phyloP scores from a whole-genome alignment of 2,888 invertebrate species.

The Oligia strigilis region DNA sequence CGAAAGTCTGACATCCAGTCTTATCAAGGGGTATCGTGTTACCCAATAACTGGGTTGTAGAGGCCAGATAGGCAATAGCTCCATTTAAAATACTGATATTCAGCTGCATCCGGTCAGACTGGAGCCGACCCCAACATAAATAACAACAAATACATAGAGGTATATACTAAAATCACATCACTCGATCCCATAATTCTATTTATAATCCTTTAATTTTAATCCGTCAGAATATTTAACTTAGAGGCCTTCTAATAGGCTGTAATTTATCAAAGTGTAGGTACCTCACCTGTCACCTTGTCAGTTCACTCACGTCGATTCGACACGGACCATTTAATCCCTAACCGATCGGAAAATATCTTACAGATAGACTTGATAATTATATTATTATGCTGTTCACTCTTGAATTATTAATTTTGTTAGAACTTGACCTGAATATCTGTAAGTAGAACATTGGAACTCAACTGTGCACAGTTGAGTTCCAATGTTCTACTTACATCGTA shows the following conservation, averaged over 20 bases:
- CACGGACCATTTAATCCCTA: slow-evolving; percentile 46
- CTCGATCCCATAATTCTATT: not conserved
- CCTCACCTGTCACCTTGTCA: slow-evolving; percentile 19
- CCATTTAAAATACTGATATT: too few species aligned
- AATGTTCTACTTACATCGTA: too few species aligned
- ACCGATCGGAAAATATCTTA: slow-evolving; percentile 59
- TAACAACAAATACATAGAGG: too few species aligned
- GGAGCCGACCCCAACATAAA: too few species aligned
- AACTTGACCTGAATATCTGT: slow-evolving; percentile 21
- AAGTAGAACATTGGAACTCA: not conserved
- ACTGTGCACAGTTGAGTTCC: too few species aligned
- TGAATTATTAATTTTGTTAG: slow-evolving; percentile 38
- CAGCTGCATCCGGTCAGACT: too few species aligned
- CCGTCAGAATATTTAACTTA: not conserved
- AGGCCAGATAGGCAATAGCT: too few species aligned
- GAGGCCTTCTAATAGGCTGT: not conserved
- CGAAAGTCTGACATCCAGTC: too few species aligned
- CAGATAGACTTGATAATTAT: slow-evolving; percentile 36
- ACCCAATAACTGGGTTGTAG: too few species aligned
- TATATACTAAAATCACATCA: not conserved
- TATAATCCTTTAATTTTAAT: not conserved
- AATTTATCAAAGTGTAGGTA: not conserved
- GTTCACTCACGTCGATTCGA: slow-evolving; percentile 44
- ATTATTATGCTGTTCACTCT: slow-evolving; percentile 1
- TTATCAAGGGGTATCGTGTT: too few species aligned